Percentiles rank a stretch among this genome's conserved stretches.
These are phyloP conservation scores for Cuniculus paca DNA, from an alignment of 2,797 vertebrate species.

Conservation along the genomic window DNA sequence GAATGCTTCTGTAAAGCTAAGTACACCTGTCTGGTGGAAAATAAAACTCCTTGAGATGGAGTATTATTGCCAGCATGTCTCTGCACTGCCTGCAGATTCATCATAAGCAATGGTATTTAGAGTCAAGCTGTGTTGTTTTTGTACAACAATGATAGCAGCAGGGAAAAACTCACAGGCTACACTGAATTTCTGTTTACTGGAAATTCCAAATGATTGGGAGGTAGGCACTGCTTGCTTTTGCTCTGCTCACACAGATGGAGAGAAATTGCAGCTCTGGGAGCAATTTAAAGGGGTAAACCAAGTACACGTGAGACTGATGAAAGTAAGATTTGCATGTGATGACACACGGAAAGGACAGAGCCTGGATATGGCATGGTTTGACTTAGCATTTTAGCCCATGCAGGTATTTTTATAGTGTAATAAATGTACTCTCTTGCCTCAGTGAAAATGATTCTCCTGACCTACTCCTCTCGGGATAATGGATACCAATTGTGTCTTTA, in stretches of 20 bases:
- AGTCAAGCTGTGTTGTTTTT: slow-evolving; percentile 10
- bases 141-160: not conserved
- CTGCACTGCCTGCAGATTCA: not conserved
- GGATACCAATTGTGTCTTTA: not conserved
- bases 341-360: slow-evolving; percentile 29
- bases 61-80: slow-evolving; percentile 49
- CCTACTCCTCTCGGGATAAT: not conserved
- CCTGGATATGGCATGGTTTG: not conserved
- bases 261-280: slow-evolving; percentile 51
- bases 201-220: not conserved
- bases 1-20: slow-evolving; percentile 54
- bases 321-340: slow-evolving; percentile 47
- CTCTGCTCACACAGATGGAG: slow-evolving; percentile 36
- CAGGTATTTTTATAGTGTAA: slow-evolving; percentile 53
- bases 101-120: not conserved
- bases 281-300: not conserved
- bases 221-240: not conserved
- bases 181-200: slow-evolving; percentile 9
- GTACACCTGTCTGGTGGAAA: slow-evolving; percentile 62
- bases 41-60: not conserved
- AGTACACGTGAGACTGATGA: not conserved
- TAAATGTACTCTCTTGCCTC: slow-evolving; percentile 2
- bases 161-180: slow-evolving; percentile 25
- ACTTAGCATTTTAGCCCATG: slow-evolving; percentile 49
- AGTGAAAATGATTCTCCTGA: not conserved